Percentiles rank a stretch among this genome's conserved stretches.
Evolutionary conservation across 2,113 vertebrate species (phyloP).

Genomic region (Toxotes chatareus): DNA sequence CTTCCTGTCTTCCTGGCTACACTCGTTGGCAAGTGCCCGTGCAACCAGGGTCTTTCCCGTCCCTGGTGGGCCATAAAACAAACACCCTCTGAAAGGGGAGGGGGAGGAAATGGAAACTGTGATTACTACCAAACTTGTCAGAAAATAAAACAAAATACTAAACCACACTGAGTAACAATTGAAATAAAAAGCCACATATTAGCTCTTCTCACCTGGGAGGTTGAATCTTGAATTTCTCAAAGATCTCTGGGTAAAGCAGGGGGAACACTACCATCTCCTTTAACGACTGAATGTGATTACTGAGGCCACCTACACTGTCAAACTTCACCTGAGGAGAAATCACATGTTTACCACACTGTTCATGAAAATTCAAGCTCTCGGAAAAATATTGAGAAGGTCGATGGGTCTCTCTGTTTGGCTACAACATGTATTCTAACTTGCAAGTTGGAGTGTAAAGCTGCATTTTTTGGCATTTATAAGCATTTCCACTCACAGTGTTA

Average conservation of each 20-base stretch:
- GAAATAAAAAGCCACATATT: not conserved
- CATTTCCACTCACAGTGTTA: conserved; percentile 87
- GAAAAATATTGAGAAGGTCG: not conserved
- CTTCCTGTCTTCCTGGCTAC: conserved; percentile 96
- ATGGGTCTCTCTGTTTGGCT: not conserved
- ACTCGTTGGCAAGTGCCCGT: conserved; percentile 98
- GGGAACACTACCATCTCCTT: conserved; percentile 99
- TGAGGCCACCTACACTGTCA: conserved; percentile 95
- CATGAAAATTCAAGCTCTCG: not conserved
- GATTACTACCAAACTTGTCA: not conserved
- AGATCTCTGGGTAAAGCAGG: conserved; percentile 96
- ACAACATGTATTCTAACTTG: not conserved
- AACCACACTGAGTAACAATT: not conserved
- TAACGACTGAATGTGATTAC: conserved; percentile 95
- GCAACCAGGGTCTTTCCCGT: conserved; percentile 99
- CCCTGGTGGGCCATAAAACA: conserved; percentile 98
- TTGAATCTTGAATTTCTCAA: conserved; percentile 99
- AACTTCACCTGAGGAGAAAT: conserved; percentile 90
- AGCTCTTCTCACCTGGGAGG: conserved; percentile 90
- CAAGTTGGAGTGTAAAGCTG: not conserved
- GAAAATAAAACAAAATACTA: not conserved
- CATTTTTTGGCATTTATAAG: not conserved
- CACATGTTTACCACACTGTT: not conserved
- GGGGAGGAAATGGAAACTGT: not conserved
- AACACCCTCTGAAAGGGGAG: conserved; percentile 90